Base-by-base conservation (phyloP, 2,113 vertebrate genomes). In the Tringa solitaria region DNA sequence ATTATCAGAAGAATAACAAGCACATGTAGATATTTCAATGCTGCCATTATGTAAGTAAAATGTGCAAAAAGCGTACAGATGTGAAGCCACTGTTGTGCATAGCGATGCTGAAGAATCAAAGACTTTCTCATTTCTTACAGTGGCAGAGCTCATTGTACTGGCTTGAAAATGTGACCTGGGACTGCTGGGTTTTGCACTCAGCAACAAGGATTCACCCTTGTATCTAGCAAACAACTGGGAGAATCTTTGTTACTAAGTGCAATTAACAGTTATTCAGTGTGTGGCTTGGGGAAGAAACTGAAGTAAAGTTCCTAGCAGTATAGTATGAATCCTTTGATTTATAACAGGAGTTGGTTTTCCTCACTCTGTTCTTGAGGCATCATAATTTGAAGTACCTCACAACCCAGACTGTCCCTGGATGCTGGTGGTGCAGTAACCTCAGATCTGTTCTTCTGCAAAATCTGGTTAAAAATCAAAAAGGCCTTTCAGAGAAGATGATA, bases 131-230 rank as follows among this genome's bases (percentile, higher is more conserved):
- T 53, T 63, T 79, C 63, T 39, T 69, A 37, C 67, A 35, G 8
- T 3, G 11, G 45, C 7, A 16, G 14, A 67, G 22, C 4, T 18
- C 18, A 4, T 28, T 43, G 30, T 59, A 51, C 48, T 26, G 9
- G 19, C 86, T 67, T 80, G 59, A 41, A 69, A 72, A 53, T 4
- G 4, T 13, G 5, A 53, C n/a, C 27, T 39, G 35, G 20, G 22
- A 68, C n/a, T 64, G 87, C 65, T 97, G 81, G 88, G 79, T 84
- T 91, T 92, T 97, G 96, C 95, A 83, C 53, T 98, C 98, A 98
- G 98, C 98, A 98, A 98, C 97, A 98, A 98, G 97, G 98, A 98
- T 98, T 98, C 98, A 97, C 98, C 98, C 98, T 98, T 98, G 97
- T 97, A 85, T 95, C 90, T 41, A 59, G 60, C 93, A 70, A 63